These are phyloP conservation scores for Rutilus rutilus DNA, from an alignment of 2,113 vertebrate species.

Conservation along the genomic window DNA sequence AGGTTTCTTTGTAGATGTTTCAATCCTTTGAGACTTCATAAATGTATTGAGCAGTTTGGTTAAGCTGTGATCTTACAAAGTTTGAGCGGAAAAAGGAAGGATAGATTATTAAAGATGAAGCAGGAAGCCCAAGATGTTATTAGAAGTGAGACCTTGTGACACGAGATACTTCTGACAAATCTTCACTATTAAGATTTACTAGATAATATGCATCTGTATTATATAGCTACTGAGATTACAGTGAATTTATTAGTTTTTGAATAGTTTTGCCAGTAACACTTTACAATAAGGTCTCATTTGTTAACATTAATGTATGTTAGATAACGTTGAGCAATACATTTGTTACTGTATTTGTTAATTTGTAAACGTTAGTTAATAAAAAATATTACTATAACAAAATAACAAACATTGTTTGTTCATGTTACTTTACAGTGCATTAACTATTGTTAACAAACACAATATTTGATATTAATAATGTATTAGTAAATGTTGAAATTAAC, in stretches of 20 bases:
- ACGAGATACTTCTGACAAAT: not conserved
- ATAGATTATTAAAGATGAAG: not conserved
- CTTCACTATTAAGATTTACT: not conserved
- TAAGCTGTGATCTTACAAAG: slow-evolving; percentile 15
- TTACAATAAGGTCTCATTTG: no score
- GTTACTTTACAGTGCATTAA: no score
- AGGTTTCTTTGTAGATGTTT: slow-evolving; percentile 6
- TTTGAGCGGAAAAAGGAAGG: not conserved
- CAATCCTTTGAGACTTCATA: slow-evolving; percentile 27
- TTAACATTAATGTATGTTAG: no score
- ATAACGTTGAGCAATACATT: no score
- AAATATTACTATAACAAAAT: no score
- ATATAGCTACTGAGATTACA: not conserved
- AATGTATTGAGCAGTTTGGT: slow-evolving; percentile 2
- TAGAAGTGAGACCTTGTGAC: not conserved
- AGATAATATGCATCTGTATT: not conserved
- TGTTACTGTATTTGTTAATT: no score
- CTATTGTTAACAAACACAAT: no score
- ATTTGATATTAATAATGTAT: no score
- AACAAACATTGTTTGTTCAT: no score
- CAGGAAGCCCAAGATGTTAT: not conserved
- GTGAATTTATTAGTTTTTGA: not conserved
- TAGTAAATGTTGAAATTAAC: no score
- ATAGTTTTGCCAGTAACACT: not conserved
- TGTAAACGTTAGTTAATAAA: no score